Evolutionary conservation across 2,113 vertebrate genomes (phyloP), one percentile per base, ranked within the genome.

Genomic region (Neoarius graeffei): DNA sequence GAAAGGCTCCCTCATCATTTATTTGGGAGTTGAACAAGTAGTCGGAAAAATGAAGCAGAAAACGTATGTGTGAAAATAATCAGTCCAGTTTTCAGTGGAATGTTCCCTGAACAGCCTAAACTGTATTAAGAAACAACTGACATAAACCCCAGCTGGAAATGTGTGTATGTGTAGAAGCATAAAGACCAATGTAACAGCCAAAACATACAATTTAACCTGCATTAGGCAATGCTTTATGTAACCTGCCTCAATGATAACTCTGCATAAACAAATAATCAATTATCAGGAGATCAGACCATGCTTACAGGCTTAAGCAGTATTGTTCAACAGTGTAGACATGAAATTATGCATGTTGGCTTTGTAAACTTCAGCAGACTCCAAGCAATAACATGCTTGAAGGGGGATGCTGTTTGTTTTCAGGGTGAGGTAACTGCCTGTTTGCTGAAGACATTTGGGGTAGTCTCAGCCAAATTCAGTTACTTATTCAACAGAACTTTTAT

Each of bases 41-140:
- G 5, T 52, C 25, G 71, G 20, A 66, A 30, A 81, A 89, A 85
- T 69, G 62, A 52, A 42, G 52, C 85, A 69, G 5, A 88, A 85
- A 92, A 87, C 13, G 52, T 76, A 85, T 91, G 91, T 86, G 74
- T 91, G 54, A 93, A 92, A 90, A 71, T 90, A 89, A 91, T 90
- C 79, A 77, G 88, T 85, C 48, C 52, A 83, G 82, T 87, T 81
- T 85, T 81, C 60, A 80, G 82, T 76, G 86, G 81, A 90, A 90
- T 87, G 91, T 89, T 89, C 88, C 35, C 50, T n/a, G 13, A 87
- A 85, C 56, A 71, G 35, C 90, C 88, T 90, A 50, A 67, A 54
- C 20, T 50, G 11, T 91, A 92, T 93, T 93, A 92, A 90, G 93
- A 91, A 86, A 57, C 2, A 73, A 77, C 59, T 73, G 84, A 90